A percentile compares a stretch with the other conserved stretches of the same genome.
These are phyloP conservation scores for Meiosimyza decipiens DNA, from an alignment of 2,888 invertebrate species.

Conservation along the genomic window DNA sequence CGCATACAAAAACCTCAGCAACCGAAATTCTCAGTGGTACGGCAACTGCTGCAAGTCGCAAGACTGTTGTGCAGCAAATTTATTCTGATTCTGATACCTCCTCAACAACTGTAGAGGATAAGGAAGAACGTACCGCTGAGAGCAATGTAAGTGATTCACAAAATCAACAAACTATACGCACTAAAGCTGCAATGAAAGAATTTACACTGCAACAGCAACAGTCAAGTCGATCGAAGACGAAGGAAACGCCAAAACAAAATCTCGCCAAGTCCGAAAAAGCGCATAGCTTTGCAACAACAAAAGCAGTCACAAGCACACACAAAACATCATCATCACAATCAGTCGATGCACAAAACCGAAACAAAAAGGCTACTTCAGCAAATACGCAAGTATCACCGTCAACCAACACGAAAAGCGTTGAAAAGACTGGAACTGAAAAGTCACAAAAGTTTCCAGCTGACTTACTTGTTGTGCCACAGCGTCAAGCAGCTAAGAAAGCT, in stretches of 20 bases:
- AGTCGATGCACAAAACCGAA: constrained; percentile 15
- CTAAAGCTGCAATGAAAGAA: constrained; percentile 88
- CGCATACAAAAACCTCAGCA: constrained; percentile 29
- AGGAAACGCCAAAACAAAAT: constrained; percentile 34
- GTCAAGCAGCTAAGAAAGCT: constrained; percentile 91
- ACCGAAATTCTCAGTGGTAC: background rate
- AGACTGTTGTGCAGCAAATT: constrained; percentile 77
- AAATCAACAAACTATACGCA: constrained; percentile 75
- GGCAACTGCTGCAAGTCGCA: constrained; percentile 50
- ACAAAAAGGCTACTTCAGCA: constrained; percentile 37
- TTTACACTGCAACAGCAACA: constrained; percentile 71
- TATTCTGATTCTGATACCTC: constrained; percentile 80
- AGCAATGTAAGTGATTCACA: constrained; percentile 77
- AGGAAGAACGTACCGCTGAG: constrained; percentile 69
- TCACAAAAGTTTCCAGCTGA: constrained; percentile 73
- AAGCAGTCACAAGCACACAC: constrained; percentile 9
- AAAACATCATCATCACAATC: constrained; percentile 11
- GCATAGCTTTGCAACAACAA: constrained; percentile 16
- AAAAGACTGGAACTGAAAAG: constrained; percentile 41
- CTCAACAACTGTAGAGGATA: constrained; percentile 47
- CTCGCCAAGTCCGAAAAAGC: constrained; percentile 24
- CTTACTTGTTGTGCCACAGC: constrained; percentile 84
- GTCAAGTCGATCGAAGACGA: constrained; percentile 48
- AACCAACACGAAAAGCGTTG: constrained; percentile 38
- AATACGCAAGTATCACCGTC: constrained; percentile 12